Base-by-base conservation (phyloP, 2,113 vertebrate species). In the Pseudois nayaur region DNA sequence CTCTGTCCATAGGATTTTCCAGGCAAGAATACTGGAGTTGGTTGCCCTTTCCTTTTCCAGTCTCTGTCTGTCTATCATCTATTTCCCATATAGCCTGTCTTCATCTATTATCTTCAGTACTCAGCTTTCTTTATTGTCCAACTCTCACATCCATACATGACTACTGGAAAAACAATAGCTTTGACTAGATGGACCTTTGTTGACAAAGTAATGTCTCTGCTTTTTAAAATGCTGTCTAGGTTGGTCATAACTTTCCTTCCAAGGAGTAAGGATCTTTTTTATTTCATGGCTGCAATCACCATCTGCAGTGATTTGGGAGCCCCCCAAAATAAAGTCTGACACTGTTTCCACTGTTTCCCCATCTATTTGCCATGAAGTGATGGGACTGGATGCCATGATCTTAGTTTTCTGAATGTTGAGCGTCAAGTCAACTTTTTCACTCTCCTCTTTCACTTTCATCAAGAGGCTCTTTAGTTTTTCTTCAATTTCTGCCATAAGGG, bases 291-390 rank as follows among this genome's bases (percentile, higher is more conserved):
- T n/a, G 16, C 16, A 67, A 5, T n/a, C 64, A 67, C 8, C 8
- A 67, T 67, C 33, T 67, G 33, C 16, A 67, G 64, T 19, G 33
- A 67, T 36, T 36, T 67, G 5, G 64, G 64, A 67, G 4, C 33
- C 62, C 8, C 0, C 0, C 0, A 10, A 67, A 67, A 67, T 67
- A 67, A 67, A n/a, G 16, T 36, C 64, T 5, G 64, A 9, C 64
- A 67, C 33, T 36, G 16, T 67, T 67, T 67, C 64, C 7, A 36
- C 33, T 10, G 64, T 67, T 19, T 36, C 16, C 8, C 64, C 33
- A n/a, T 67, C 33, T n/a, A 67, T 67, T n/a, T 67, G 0, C 64
- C 33, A 3, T 10, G 16, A 67, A 67, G 33, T 67, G 33, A 67
- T 10, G 17, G 33, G 8, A 67, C 64, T 0, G 0, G 64, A 36